Evolutionary conservation across 2,797 vertebrate species (phyloP).

Genomic region (Alcedo atthis): DNA sequence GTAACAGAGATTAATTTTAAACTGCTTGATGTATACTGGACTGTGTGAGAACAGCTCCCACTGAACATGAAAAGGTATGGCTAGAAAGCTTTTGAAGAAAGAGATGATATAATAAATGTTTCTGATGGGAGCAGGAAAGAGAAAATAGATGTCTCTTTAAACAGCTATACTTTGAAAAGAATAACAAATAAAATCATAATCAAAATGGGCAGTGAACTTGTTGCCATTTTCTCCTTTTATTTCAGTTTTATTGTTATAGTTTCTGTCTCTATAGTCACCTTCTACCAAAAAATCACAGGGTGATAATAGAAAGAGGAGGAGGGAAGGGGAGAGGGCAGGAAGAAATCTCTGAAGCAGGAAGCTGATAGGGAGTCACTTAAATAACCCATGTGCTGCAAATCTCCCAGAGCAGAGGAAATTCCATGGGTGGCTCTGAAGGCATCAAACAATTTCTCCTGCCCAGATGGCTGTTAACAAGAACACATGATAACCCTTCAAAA

Average conservation of each 20-base stretch:
- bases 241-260: neutral
- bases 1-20: neutral
- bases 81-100: neutral
- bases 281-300: neutral
- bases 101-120: neutral
- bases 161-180: neutral
- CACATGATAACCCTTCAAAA: neutral
- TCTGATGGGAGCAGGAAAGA: neutral
- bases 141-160: neutral
- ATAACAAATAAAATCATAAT: neutral
- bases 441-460: neutral
- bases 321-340: neutral
- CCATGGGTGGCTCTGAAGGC: neutral
- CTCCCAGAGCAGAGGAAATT: neutral
- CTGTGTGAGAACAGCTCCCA: neutral
- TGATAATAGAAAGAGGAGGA: neutral
- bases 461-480: neutral
- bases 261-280: neutral
- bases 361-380: neutral
- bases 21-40: neutral
- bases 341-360: neutral
- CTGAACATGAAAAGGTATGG: neutral
- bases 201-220: neutral
- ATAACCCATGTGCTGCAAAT: neutral
- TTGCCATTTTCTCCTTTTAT: neutral